Base-by-base conservation (phyloP, 2,888 invertebrate genomes). In the Ferdinandea cuprea region DNA sequence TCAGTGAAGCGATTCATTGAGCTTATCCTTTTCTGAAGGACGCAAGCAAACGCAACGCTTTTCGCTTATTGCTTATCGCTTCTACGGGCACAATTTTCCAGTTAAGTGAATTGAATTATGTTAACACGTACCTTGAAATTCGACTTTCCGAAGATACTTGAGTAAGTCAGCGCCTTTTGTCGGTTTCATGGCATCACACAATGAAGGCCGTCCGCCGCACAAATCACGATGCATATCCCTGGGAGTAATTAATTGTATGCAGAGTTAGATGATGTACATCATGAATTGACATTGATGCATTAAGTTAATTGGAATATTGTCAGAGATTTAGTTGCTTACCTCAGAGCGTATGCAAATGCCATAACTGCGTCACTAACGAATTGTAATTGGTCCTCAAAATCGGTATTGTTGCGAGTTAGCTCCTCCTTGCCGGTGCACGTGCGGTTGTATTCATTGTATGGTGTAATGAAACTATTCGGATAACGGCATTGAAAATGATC, bases 351-450 rank as follows among this genome's bases (percentile, higher is more conserved):
- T 0, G 97, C 98, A 91, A 98, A 98, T 0, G 98, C 97, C 95
- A 98, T 94, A 0, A 98, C 98, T 17, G 98, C 98, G 89, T 99
- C 98, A 32, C 97, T 97, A 30, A 99, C 98, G 91, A 98, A 99
- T 91, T 99, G 98, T 86, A 99, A 92, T 90, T 98, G 98, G 86
- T 96, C 95, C 90, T 99, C 98, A 87, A 97, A 97, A 87, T 95
- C 95, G 0, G 96, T 97, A 88, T 96, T 95, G 72, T 95, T 93
- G 48, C 93, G 92, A 0, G 95, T 94, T 4, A 98, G 93, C 7
- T 93, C 92, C 89, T 98, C 97, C 28, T 93, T 92, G 0, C 96
- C 96, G 0, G 96, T 96, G 89, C 98, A 99, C 4, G 90, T 87
- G 17, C 91, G 92, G 3, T 92, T 93, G 89, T 94, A 95, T 87